Evolutionary conservation across 1,140 invertebrate species (phyloP), one percentile per base, ranked within the genome.

Genomic region (Andrena cerasifolii): DNA sequence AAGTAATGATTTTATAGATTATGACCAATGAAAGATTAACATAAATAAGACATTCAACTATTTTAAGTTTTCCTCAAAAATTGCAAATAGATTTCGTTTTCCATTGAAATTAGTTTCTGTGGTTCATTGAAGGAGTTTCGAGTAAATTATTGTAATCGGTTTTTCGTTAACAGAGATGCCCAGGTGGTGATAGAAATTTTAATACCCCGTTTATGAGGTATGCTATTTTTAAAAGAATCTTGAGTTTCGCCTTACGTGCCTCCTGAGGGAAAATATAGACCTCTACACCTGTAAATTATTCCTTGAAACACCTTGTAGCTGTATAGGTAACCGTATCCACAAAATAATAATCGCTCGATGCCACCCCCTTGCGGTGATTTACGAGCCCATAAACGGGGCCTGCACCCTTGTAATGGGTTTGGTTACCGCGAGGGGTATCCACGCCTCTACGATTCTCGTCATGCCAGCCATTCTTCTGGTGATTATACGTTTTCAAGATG

Each of bases 321-420:
- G 36, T 63, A 63, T 26, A 73, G 8, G 59, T 28, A 24, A 61
- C 26, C 40, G 77, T 85, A 89, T 89, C 78, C 82, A 49, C 83
- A 85, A 89, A 89, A 88, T 89, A 88, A 89, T 89, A 89, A 89
- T 88, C 86, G 83, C 80, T 82, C 80, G 75, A 74, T 63, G 26
- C 28, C 33, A 66, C 80, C 82, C 78, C 80, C 82, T 58, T 73
- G 63, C 66, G 81, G 80, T 87, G 87, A 88, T 89, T 85, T 89
- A 89, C 84, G 87, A 81, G 78, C 70, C 87, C 84, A 89, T 89
- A 89, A 89, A 89, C 84, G 81, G 82, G 71, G 68, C 68, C 82
- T 78, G 78, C 77, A 86, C 79, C 85, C 87, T 84, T 79, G 77
- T 88, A 89, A 89, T 86, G 80, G 87, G 84, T 40, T 86, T 58